A percentile compares a stretch with the other conserved stretches of the same genome.
Conservation (phyloP, 2,888 invertebrate species). For the Himalopsyche anomala region DNA sequence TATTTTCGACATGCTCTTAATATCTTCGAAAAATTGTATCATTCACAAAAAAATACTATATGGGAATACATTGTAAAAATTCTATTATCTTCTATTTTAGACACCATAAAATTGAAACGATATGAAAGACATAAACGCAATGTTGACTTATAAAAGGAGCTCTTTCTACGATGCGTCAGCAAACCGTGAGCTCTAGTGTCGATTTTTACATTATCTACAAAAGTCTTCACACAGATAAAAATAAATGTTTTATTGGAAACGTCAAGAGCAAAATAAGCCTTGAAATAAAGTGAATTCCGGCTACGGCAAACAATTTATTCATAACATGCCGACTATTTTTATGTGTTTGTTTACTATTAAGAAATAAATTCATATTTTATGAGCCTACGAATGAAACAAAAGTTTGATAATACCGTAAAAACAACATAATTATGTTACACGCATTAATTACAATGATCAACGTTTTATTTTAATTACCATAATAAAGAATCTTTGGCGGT, state of each 20-base stretch:
- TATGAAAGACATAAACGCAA: conserved; percentile 8
- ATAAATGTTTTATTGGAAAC: conserved; percentile 34
- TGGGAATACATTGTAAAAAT: background rate
- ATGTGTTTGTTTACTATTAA: conserved; percentile 26
- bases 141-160: conserved; percentile 7
- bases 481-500: too few species aligned
- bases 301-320: conserved; percentile 14
- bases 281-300: background rate
- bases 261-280: conserved; percentile 5
- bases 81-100: conserved; percentile 4
- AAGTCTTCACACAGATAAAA: conserved; percentile 12
- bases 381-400: background rate
- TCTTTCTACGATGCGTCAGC: background rate
- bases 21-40: background rate
- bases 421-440: background rate
- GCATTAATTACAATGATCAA: too few species aligned
- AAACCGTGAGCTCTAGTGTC: conserved; percentile 10
- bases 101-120: conserved; percentile 25
- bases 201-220: conserved; percentile 26
- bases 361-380: background rate
- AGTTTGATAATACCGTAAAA: background rate
- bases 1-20: background rate
- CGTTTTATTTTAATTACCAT: too few species aligned
- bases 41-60: background rate
- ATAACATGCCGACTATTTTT: background rate